Base-by-base conservation (phyloP, 2,888 invertebrate species). In the Tromatobia lineatoria region DNA sequence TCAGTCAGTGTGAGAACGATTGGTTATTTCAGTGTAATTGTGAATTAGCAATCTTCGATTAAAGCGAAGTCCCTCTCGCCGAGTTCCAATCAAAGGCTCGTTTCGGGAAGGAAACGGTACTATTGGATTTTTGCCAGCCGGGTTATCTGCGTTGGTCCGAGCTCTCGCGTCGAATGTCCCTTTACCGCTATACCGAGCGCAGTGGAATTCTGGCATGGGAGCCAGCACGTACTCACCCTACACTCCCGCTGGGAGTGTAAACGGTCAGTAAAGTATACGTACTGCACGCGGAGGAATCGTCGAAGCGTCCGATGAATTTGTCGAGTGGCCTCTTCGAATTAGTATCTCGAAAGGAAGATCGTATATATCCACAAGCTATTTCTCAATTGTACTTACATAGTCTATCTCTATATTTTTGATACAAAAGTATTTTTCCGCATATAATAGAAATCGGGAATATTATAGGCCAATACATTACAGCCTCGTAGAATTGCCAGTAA, bases 71-170 rank as follows among this genome's bases (percentile, higher is more conserved):
- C 81, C 69, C 67, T 81, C 50, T 84, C 54, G 71, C 75, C 76
- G 67, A 78, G 50, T 84, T 78, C 69, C 89, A 89, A 88, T 90
- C 87, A 87, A 86, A 82, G 85, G 64, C 77, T 89, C 88, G 86
- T 90, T 88, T 83, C 86, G 85, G 79, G 76, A 85, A 89, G 88
- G 89, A 89, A 88, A 84, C 82, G 86, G 52, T 23, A 84, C 83
- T 85, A 89, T 89, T 88, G 88, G 85, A 85, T 85, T 88, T 87
- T 88, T 87, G 86, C 83, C 76, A 81, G 79, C 47, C 70, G 78
- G 75, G 78, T 66, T 81, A 81, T 84, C 78, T 42, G 64, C 66
- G 67, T 13, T 61, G 59, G 78, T 70, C 66, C 70, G 67, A 61
- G 47, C 34, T 57, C 64, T 59, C 50, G 11, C 69, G 45, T 38